A percentile compares a stretch with the other conserved stretches of the same genome.
Evolutionary conservation across 1,140 invertebrate species (phyloP).

Genomic region (Polypedilum pembai): DNA sequence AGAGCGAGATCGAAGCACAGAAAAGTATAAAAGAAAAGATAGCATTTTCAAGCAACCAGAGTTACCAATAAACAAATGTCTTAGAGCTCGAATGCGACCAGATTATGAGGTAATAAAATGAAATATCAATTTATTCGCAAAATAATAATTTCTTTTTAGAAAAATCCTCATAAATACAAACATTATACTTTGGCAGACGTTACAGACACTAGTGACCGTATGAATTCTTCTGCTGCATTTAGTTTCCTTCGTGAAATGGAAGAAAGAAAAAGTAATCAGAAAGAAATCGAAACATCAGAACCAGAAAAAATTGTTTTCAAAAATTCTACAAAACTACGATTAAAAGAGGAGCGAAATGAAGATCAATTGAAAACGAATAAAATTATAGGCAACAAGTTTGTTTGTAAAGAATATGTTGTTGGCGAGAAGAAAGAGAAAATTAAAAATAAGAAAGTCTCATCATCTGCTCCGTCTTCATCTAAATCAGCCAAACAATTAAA

Average conservation of each 20-base stretch:
- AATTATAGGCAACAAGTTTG: not conserved
- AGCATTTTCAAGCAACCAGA: not conserved
- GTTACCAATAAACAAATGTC: not conserved
- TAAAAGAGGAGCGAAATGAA: not conserved
- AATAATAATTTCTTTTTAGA: not conserved
- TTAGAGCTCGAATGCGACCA: not conserved
- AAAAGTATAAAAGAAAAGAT: not conserved
- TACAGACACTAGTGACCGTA: not conserved
- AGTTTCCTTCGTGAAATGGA: not conserved
- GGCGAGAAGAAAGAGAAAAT: not conserved
- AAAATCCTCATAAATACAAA: not conserved
- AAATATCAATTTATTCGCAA: not conserved
- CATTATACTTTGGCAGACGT: not conserved
- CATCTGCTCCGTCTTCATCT: not conserved
- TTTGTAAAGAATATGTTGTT: not conserved
- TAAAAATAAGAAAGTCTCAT: not conserved
- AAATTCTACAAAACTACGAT: not conserved
- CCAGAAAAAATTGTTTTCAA: conserved; percentile 3
- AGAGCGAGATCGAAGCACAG: not conserved
- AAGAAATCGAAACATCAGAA: not conserved
- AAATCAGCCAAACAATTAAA: not conserved
- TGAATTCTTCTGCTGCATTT: not conserved
- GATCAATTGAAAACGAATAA: not conserved
- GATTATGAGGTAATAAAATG: not conserved
- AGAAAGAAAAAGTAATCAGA: not conserved